Evolutionary conservation across 2,113 vertebrate species (phyloP), one percentile per base, ranked within the genome.

Genomic region (Atherinomorus stipes): DNA sequence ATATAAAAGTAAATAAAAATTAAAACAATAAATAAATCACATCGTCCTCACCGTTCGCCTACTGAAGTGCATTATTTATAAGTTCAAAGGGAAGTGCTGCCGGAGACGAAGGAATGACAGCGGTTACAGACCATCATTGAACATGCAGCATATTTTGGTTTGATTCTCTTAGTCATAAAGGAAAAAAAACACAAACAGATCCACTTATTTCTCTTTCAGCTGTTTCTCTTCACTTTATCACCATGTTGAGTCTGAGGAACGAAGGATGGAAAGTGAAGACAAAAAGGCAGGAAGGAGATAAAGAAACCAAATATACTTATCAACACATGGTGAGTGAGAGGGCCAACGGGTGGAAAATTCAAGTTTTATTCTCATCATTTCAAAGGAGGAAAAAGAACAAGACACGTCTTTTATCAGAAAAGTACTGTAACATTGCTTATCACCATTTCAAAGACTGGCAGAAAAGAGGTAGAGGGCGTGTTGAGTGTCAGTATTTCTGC

Each of bases 261-360:
- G 23, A 23, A 25, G n/a, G 18, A 58, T 22, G 58, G 52, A 64
- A 47, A 34, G 6, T 11, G 16, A 8, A 54, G n/a, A 74, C 58
- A 73, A 63, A 25, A 1, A 64, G 61, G 26, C 62, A 28, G 21
- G 13, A 58, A 37, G 19, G 54, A 62, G 54, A 66, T 37, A 71
- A 74, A 71, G 42, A 74, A 51, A 62, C 49, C 23, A 31, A 31
- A 22, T 3, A 40, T 25, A 37, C 23, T 76, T 53, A 67, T 77
- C 57, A 64, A 70, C 70, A 74, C 40, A n/a, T 11, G 28, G 13
- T 64, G 70, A 47, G 54, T 25, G 18, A 21, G 13, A 1, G 13
- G 13, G 3, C 12, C 7, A 18, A 64, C 21, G 21, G 11, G 26
- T 3, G 45, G 53, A 49, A 47, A 64, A 7, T 42, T 26, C 62